Percentiles rank a stretch among this genome's conserved stretches.
These are phyloP conservation scores for Loxodonta africana DNA, from an alignment of 2,113 vertebrate genomes.

Conservation along the genomic window DNA sequence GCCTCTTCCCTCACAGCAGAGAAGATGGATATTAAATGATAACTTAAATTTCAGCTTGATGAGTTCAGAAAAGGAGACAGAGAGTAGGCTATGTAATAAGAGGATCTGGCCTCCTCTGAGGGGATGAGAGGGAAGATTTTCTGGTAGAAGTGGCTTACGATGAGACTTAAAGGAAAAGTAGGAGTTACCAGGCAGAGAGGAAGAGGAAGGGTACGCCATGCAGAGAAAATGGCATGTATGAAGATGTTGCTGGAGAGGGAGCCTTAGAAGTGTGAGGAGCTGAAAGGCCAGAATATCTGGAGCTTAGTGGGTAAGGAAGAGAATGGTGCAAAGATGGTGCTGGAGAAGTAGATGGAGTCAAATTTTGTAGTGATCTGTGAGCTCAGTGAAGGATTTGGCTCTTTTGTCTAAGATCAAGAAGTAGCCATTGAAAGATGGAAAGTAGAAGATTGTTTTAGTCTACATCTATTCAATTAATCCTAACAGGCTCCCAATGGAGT, in stretches of 20 bases:
- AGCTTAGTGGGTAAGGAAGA: background rate
- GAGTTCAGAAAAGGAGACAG: background rate
- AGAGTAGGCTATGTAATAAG: background rate
- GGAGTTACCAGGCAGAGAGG: background rate
- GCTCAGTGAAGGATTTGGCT: background rate
- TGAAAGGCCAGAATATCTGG: background rate
- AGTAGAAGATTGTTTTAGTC: constrained; percentile 28
- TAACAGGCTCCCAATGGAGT: background rate
- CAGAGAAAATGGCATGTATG: background rate
- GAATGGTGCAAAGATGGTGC: background rate
- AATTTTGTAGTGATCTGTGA: background rate
- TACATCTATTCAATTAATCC: background rate
- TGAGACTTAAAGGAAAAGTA: background rate
- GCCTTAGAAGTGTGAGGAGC: background rate
- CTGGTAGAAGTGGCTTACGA: background rate
- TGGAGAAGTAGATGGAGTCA: background rate
- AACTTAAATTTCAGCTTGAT: constrained; percentile 11
- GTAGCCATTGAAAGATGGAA: background rate
- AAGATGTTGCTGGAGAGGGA: background rate
- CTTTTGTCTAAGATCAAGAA: constrained; percentile 34
- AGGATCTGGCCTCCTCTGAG: background rate
- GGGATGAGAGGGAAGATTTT: background rate
- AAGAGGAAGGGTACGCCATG: background rate
- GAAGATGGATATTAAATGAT: constrained; percentile 8
- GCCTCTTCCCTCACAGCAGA: background rate